Conservation (phyloP, 2,113 vertebrate species). For the Pachypanchax playfairii region DNA sequence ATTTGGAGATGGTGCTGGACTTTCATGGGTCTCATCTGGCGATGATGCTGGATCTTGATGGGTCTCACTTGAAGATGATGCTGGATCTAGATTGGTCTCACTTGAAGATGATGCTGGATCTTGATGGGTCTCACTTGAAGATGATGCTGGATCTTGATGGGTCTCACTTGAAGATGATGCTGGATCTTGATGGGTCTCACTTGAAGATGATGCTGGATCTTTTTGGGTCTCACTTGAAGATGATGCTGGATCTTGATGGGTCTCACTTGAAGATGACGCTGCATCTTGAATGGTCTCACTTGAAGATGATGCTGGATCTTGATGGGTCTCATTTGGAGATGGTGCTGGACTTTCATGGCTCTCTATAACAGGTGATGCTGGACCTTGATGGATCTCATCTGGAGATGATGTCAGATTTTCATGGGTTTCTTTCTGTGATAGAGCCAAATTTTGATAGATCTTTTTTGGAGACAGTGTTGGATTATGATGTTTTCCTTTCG, state of each 20-base stretch:
- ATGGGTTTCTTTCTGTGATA: background rate
- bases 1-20: background rate
- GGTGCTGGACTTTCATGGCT: background rate
- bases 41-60: background rate
- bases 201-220: background rate
- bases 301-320: background rate
- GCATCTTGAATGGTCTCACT: background rate
- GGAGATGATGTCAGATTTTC: background rate
- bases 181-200: background rate
- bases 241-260: background rate
- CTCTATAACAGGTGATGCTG: background rate
- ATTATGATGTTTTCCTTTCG: background rate
- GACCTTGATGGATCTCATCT: background rate
- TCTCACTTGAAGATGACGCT: background rate
- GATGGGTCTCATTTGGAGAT: background rate
- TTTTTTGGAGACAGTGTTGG: background rate
- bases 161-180: background rate
- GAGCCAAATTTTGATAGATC: background rate
- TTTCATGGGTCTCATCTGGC: no score
- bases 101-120: background rate
- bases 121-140: background rate
- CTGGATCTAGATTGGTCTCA: conserved; percentile 1
- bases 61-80: background rate
- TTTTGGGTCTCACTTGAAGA: background rate
- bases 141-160: background rate